These are phyloP conservation scores for Magallana angulata DNA, from an alignment of 1,140 invertebrate genomes.

Conservation along the genomic window DNA sequence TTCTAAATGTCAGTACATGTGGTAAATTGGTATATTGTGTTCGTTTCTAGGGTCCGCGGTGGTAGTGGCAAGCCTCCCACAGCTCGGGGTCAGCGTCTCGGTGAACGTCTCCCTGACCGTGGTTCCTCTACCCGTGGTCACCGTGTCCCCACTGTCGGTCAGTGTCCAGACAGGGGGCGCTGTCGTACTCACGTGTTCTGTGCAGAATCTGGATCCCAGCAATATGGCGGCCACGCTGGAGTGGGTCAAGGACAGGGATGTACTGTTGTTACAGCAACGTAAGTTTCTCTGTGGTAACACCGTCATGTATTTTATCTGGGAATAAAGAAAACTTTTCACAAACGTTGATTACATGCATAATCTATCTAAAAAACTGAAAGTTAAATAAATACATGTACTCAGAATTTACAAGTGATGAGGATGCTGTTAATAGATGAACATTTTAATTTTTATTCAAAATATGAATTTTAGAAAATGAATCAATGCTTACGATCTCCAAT, in stretches of 20 bases:
- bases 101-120: not conserved
- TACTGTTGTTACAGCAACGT: not conserved
- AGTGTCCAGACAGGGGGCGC: not conserved
- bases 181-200: not conserved
- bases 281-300: not conserved
- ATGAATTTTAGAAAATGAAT: not conserved
- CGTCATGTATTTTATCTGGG: not conserved
- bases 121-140: not conserved
- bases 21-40: too few relatives aligned
- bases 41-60: not conserved
- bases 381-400: too few relatives aligned
- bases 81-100: not conserved
- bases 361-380: too few relatives aligned
- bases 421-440: too few relatives aligned
- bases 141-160: not conserved
- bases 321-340: too few relatives aligned
- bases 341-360: too few relatives aligned
- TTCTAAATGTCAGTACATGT: too few relatives aligned
- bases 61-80: not conserved
- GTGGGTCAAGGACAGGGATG: not conserved
- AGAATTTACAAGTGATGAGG: too few relatives aligned
- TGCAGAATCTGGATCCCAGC: not conserved
- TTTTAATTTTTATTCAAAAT: too few relatives aligned
- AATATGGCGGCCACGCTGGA: not conserved
- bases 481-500: not conserved